A percentile compares a stretch with the other conserved stretches of the same genome.
Conservation (phyloP, 2,113 vertebrate species). For the Lampris incognitus region DNA sequence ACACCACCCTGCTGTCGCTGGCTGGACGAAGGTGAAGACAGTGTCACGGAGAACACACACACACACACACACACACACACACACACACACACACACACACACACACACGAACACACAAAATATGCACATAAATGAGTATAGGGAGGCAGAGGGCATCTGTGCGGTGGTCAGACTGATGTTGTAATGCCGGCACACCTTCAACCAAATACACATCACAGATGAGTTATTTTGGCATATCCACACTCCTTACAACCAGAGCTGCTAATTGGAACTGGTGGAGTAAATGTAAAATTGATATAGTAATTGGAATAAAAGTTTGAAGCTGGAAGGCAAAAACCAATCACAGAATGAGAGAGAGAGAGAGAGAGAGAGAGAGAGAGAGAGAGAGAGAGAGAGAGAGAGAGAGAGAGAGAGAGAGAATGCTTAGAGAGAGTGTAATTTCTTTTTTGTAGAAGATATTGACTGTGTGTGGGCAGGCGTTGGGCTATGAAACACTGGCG, state of each 20-base stretch:
- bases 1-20: conserved; percentile 92
- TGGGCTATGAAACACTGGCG: conserved; percentile 61
- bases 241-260: conserved; percentile 36
- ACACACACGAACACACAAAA: background rate
- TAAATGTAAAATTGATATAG: conserved; percentile 62
- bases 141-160: background rate
- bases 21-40: conserved; percentile 80
- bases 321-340: conserved; percentile 45
- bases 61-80: conserved; percentile 12
- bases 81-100: conserved; percentile 37
- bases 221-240: conserved; percentile 61
- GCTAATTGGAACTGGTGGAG: conserved; percentile 70
- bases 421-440: conserved; percentile 23
- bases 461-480: conserved; percentile 66
- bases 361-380: conserved; percentile 10
- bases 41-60: conserved; percentile 36
- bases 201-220: conserved; percentile 53
- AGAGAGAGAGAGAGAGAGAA: background rate
- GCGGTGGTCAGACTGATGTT: conserved; percentile 19
- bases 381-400: background rate
- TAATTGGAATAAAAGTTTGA: conserved; percentile 72
- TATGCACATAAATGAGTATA: background rate
- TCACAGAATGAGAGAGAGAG: conserved; percentile 31
- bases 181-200: conserved; percentile 32
- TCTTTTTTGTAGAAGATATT: conserved; percentile 62